These are phyloP conservation scores for Caenorhabditis briggsae DNA, from an alignment of 1,140 invertebrate species.

Conservation along the genomic window DNA sequence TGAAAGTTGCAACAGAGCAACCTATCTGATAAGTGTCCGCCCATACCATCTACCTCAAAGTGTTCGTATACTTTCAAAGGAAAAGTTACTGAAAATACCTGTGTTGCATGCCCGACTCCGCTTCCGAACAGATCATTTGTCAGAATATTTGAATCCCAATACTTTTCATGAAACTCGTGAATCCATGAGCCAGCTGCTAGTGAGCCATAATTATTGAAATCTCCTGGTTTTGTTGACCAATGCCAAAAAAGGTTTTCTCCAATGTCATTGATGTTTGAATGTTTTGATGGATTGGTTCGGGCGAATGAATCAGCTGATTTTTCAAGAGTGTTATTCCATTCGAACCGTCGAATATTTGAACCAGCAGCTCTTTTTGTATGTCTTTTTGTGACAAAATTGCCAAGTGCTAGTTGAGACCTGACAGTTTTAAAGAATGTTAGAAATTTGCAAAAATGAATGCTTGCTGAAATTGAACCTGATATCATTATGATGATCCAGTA, in stretches of 20 bases:
- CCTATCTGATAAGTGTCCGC: conserved; percentile 43
- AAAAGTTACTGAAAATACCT: neutral
- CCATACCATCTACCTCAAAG: conserved; percentile 40
- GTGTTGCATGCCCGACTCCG: conserved; percentile 29
- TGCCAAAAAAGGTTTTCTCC: conserved; percentile 43
- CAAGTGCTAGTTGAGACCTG: conserved; percentile 13
- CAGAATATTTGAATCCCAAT: conserved; percentile 39
- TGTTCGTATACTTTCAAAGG: neutral
- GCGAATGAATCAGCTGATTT: conserved; percentile 23
- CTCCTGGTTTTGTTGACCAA: conserved; percentile 47
- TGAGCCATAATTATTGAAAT: conserved; percentile 29
- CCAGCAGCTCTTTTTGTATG: conserved; percentile 24
- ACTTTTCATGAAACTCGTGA: conserved; percentile 17
- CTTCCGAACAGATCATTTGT: conserved; percentile 30
- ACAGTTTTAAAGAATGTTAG: neutral
- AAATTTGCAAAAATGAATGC: neutral
- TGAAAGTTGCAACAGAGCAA: conserved; percentile 8
- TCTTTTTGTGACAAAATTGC: conserved; percentile 28
- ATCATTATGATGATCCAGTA: conserved; percentile 3
- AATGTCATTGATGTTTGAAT: conserved; percentile 30
- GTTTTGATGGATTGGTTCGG: neutral
- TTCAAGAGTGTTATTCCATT: neutral
- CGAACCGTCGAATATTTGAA: conserved; percentile 22
- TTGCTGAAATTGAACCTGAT: neutral
- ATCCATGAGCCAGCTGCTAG: conserved; percentile 10